Conservation (phyloP, 2,113 vertebrate species). For the Montifringilla adamsi region DNA sequence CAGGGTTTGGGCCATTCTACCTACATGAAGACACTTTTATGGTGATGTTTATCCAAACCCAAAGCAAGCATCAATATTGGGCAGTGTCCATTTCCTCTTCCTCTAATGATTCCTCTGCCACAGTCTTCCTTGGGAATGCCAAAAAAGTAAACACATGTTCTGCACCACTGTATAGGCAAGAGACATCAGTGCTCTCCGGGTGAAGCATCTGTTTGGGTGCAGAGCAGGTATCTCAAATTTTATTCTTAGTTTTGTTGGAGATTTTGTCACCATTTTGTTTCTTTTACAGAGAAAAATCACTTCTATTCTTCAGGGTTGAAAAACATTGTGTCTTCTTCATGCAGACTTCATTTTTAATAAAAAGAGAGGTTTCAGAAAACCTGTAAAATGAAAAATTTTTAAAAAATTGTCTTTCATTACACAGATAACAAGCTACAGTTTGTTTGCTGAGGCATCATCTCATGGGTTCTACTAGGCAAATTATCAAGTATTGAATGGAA, state of each 20-base stretch:
- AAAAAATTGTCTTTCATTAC: background rate
- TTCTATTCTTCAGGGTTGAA: background rate
- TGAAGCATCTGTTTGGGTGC: background rate
- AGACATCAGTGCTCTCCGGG: accelerated
- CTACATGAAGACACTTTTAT: background rate
- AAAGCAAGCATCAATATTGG: background rate
- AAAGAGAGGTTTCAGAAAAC: background rate
- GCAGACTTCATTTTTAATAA: background rate
- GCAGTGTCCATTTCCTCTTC: background rate
- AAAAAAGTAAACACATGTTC: background rate
- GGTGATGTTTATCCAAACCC: background rate
- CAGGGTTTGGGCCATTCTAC: background rate
- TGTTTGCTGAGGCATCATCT: background rate
- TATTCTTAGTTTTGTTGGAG: background rate
- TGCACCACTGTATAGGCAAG: too few species aligned
- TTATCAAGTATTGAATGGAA: background rate
- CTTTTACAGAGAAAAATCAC: background rate
- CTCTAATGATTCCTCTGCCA: background rate
- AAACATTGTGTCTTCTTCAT: background rate
- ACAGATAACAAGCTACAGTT: background rate
- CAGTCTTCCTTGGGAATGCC: background rate
- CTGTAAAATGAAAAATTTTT: background rate
- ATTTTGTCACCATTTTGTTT: background rate
- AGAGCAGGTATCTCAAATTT: background rate
- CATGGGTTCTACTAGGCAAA: background rate